A percentile compares a stretch with the other conserved stretches of the same genome.
Evolutionary conservation across 1,140 invertebrate species (phyloP).

Genomic region (Zaprionus kolodkinae): DNA sequence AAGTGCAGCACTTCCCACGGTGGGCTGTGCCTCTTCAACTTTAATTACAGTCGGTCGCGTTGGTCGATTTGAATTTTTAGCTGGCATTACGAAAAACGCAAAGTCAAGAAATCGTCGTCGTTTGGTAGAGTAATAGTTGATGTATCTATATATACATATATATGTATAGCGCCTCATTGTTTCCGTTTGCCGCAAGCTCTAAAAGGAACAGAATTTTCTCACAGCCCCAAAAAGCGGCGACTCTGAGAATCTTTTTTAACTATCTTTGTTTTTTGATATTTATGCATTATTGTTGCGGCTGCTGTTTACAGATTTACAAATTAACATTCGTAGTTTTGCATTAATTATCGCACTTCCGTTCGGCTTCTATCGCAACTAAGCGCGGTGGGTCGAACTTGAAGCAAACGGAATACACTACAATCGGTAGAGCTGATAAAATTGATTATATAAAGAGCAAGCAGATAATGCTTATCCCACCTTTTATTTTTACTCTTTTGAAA

Average conservation of each 20-base stretch:
- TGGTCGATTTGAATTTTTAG: conserved; percentile 60
- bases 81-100: conserved; percentile 63
- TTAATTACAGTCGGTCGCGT: conserved; percentile 72
- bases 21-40: conserved; percentile 59
- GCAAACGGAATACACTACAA: not conserved
- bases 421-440: not conserved
- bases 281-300: conserved; percentile 63
- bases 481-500: not conserved
- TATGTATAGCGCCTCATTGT: conserved; percentile 67
- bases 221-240: conserved; percentile 68
- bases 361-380: conserved; percentile 24
- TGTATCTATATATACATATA: conserved; percentile 8
- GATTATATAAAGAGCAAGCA: not conserved
- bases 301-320: conserved; percentile 72
- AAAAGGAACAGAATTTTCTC: conserved; percentile 75
- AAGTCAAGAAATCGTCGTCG: conserved; percentile 59
- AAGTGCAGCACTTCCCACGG: conserved; percentile 78
- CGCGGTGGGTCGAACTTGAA: conserved; percentile 16
- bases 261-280: conserved; percentile 70
- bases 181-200: conserved; percentile 59
- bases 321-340: conserved; percentile 75
- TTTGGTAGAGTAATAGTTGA: conserved; percentile 1
- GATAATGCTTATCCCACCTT: not conserved
- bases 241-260: conserved; percentile 60
- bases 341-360: conserved; percentile 78